Evolutionary conservation across 2,113 vertebrate genomes (phyloP).

Genomic region (Microtus ochrogaster): DNA sequence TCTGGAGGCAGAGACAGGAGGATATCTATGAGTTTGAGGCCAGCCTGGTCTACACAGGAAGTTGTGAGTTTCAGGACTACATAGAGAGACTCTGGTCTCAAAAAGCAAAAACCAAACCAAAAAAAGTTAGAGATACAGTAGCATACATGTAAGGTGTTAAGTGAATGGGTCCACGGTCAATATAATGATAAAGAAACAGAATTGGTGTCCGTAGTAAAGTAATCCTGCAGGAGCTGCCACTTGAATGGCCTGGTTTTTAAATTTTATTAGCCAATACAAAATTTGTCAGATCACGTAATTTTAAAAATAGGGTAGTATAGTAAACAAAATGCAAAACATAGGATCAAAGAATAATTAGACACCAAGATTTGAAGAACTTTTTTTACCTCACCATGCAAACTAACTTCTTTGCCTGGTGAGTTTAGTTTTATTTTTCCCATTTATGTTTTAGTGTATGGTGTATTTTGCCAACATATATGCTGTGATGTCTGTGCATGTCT

Average conservation of each 20-base stretch:
- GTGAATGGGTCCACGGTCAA: neutral
- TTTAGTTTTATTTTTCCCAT: neutral
- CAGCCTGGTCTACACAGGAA: neutral
- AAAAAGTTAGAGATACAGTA: too few species aligned
- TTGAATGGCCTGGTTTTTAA: neutral
- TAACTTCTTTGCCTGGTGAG: neutral
- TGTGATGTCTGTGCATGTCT: neutral
- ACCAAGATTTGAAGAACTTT: neutral
- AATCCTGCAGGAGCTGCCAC: neutral
- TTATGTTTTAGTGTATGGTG: neutral
- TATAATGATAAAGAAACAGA: neutral
- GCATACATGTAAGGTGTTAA: too few species aligned
- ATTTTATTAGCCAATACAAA: neutral
- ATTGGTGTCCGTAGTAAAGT: neutral
- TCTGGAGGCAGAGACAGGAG: neutral
- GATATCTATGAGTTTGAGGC: neutral
- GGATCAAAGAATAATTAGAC: neutral
- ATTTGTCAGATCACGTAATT: neutral
- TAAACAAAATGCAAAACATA: neutral
- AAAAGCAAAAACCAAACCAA: neutral
- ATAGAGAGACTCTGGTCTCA: neutral
- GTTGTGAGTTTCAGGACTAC: neutral
- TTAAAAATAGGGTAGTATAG: constrained; percentile 37
- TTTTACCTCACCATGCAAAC: neutral
- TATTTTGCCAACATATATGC: neutral